Conservation (phyloP, 2,113 vertebrate genomes). For the Saiga tatarica region DNA sequence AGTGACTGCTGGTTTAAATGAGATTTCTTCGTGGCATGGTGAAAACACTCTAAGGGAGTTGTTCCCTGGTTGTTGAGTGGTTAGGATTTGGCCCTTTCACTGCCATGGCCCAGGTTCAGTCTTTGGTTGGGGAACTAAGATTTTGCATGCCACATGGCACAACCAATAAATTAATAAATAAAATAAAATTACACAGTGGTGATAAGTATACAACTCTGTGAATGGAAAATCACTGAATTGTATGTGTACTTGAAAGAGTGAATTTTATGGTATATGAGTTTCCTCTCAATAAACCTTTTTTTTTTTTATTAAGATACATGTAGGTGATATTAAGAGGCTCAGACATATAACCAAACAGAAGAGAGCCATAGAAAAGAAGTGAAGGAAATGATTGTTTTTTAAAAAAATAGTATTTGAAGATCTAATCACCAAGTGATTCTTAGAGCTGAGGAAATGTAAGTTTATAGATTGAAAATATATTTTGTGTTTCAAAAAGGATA, state of each 20-base stretch:
- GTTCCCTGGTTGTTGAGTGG: neutral
- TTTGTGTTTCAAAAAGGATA: neutral
- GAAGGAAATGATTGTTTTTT: neutral
- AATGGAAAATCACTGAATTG: neutral
- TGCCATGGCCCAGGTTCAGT: neutral
- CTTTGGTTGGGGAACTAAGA: neutral
- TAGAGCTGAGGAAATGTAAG: neutral
- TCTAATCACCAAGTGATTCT: neutral
- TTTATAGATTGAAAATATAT: neutral
- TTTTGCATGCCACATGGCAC: neutral
- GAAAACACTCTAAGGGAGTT: neutral
- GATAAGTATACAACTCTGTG: neutral
- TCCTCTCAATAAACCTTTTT: neutral
- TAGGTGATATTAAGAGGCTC: neutral
- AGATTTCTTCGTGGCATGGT: neutral
- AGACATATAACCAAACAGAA: neutral
- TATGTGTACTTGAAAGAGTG: neutral
- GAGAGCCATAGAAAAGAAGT: neutral
- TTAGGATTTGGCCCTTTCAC: neutral
- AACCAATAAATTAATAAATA: neutral
- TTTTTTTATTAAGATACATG: neutral
- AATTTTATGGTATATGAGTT: neutral
- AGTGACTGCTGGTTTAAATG: neutral
- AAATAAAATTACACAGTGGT: neutral
- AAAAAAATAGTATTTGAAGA: neutral